Evolutionary conservation across 92 coral and sea anemone species (phyloP).

Genomic region (Siderastrea radians): DNA sequence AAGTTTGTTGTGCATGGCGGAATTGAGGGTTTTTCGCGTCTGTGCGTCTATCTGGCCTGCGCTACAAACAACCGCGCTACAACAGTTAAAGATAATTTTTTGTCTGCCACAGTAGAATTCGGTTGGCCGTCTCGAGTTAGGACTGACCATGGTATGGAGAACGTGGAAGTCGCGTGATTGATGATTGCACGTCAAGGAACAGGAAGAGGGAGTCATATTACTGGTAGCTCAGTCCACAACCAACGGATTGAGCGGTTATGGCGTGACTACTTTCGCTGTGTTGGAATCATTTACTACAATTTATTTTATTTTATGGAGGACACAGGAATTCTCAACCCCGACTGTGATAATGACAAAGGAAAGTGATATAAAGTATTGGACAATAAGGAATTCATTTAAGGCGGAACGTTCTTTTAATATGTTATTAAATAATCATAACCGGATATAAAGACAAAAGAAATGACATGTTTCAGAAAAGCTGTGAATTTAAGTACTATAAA

Average conservation of each 20-base stretch:
- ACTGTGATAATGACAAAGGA: conserved; percentile 22
- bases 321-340: conserved; percentile 32
- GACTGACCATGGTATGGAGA: conserved; percentile 41
- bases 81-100: conserved; percentile 24
- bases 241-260: neutral
- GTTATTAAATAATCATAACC: no score
- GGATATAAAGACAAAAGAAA: no score
- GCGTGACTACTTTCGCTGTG: conserved; percentile 8
- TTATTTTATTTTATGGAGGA: neutral
- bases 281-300: conserved; percentile 43
- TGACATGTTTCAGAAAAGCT: no score
- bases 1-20: conserved; percentile 54
- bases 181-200: conserved; percentile 52
- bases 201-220: conserved; percentile 63
- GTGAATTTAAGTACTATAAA: no score
- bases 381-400: no score
- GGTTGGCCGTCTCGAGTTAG: conserved; percentile 60
- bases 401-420: no score
- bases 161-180: conserved; percentile 38
- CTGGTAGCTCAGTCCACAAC: conserved; percentile 67
- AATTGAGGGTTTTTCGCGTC: conserved; percentile 61
- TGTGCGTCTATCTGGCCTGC: conserved; percentile 42
- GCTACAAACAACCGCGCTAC: conserved; percentile 40
- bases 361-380: no score
- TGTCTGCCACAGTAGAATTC: conserved; percentile 38